These are phyloP conservation scores for Eumerus sabulonum DNA, from an alignment of 2,888 invertebrate genomes.

Conservation along the genomic window DNA sequence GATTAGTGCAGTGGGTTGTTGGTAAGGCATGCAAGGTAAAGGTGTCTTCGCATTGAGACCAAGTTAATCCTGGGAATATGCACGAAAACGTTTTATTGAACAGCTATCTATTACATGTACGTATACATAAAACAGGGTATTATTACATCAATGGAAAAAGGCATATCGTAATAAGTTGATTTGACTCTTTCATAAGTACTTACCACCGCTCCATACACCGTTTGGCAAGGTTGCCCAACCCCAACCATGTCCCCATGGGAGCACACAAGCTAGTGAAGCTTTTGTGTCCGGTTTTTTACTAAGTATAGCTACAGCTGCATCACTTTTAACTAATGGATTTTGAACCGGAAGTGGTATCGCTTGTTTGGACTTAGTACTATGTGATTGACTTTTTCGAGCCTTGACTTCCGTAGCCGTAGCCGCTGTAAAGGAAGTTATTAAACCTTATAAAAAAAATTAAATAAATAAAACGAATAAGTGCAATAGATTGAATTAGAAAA, in stretches of 20 bases:
- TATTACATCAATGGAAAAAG: too few relatives aligned
- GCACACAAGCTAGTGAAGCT: conserved; percentile 77
- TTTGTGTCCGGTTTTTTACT: conserved; percentile 78
- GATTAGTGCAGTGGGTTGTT: conserved; percentile 83
- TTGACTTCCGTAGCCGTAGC: conserved; percentile 81
- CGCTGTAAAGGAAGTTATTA: conserved; percentile 75
- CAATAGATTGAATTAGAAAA: too few relatives aligned
- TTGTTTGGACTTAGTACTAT: conserved; percentile 66
- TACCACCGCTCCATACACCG: conserved; percentile 84
- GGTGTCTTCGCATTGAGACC: conserved; percentile 85
- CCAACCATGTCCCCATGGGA: conserved; percentile 87
- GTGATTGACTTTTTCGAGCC: conserved; percentile 73
- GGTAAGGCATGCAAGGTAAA: conserved; percentile 84
- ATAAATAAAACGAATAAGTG: background rate
- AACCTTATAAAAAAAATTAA: conserved; percentile 1
- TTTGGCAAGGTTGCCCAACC: conserved; percentile 86
- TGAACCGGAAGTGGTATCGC: conserved; percentile 71
- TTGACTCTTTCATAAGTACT: conserved; percentile 71
- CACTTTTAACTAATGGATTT: conserved; percentile 77
- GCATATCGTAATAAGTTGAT: too few relatives aligned
- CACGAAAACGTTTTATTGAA: background rate
- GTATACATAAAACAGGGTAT: too few relatives aligned
- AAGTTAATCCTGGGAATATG: conserved; percentile 80
- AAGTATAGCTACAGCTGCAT: conserved; percentile 78
- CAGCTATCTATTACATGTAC: too few relatives aligned